Evolutionary conservation across 2,888 invertebrate species (phyloP).

Genomic region (Ormyrus rosae): DNA sequence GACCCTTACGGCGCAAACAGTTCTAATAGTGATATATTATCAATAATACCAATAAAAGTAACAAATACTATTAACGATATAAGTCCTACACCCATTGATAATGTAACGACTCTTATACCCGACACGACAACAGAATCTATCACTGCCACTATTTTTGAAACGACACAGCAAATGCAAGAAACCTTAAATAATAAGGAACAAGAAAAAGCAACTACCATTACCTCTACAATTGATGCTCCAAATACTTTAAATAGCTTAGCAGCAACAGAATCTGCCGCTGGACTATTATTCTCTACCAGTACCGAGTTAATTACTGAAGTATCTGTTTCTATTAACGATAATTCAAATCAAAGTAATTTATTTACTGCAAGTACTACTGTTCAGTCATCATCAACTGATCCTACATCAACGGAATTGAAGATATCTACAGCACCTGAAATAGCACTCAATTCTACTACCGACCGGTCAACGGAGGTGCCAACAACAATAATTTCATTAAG

Average conservation of each 20-base stretch:
- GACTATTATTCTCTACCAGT: slow-evolving; percentile 46
- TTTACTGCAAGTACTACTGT: slow-evolving; percentile 20
- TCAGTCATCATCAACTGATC: slow-evolving; percentile 16
- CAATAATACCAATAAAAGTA: slow-evolving; percentile 60
- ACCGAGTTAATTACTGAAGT: slow-evolving; percentile 56
- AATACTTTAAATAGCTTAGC: not conserved
- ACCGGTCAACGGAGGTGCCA: slow-evolving; percentile 3
- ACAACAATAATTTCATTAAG: not conserved
- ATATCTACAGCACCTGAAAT: not conserved
- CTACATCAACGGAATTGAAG: not conserved
- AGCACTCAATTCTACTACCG: not conserved
- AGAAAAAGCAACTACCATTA: not conserved
- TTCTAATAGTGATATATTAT: slow-evolving; percentile 73
- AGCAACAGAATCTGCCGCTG: slow-evolving; percentile 5
- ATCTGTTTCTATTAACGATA: slow-evolving; percentile 48
- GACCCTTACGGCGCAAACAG: slow-evolving; percentile 67
- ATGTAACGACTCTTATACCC: slow-evolving; percentile 55
- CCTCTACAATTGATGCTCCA: not conserved
- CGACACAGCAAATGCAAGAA: slow-evolving; percentile 16
- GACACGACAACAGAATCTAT: slow-evolving; percentile 61
- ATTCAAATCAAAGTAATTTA: slow-evolving; percentile 27
- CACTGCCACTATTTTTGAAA: slow-evolving; percentile 44
- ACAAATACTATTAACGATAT: slow-evolving; percentile 60
- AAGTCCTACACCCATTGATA: slow-evolving; percentile 62
- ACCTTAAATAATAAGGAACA: not conserved